A percentile compares a stretch with the other conserved stretches of the same genome.
phyloP scores from a whole-genome alignment of 2,888 invertebrate genomes.

The Embidobia sp. region DNA sequence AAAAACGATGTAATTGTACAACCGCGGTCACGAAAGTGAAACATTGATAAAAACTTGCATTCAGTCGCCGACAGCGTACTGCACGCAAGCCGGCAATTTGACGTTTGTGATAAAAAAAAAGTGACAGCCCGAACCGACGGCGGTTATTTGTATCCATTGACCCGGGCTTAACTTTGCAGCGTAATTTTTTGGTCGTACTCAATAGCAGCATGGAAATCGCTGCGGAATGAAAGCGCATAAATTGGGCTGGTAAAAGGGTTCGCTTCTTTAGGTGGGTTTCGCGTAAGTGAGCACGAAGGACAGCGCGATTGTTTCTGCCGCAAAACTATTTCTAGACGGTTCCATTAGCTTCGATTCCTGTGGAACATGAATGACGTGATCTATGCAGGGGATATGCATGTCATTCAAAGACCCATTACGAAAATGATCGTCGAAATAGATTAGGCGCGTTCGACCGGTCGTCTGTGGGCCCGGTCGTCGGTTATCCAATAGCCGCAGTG shows the following conservation, averaged over 20 bases:
- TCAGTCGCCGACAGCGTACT: no score
- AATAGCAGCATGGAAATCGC: constrained; percentile 14
- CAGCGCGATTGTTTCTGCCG: constrained; percentile 11
- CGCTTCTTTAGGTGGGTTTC: constrained; percentile 5
- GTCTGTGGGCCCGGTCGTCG: constrained; percentile 43
- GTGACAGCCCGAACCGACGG: background rate
- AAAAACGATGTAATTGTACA: no score
- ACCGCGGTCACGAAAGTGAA: no score
- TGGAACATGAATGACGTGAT: constrained; percentile 56
- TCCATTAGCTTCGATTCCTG: constrained; percentile 31
- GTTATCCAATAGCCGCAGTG: constrained; percentile 45
- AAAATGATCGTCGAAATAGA: constrained; percentile 80
- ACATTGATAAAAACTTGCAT: no score
- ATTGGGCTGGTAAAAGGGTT: constrained; percentile 5
- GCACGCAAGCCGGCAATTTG: no score
- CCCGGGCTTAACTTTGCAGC: background rate
- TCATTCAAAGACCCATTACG: constrained; percentile 78
- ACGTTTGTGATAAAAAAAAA: background rate
- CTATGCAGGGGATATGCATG: constrained; percentile 70
- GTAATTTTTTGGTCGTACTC: constrained; percentile 1
- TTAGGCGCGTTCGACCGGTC: constrained; percentile 73
- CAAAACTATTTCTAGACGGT: constrained; percentile 47
- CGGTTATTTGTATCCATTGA: background rate
- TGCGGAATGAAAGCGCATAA: constrained; percentile 12
- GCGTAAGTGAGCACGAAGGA: constrained; percentile 14